phyloP scores from a whole-genome alignment of 2,797 vertebrate species.

The Choloepus didactylus region DNA sequence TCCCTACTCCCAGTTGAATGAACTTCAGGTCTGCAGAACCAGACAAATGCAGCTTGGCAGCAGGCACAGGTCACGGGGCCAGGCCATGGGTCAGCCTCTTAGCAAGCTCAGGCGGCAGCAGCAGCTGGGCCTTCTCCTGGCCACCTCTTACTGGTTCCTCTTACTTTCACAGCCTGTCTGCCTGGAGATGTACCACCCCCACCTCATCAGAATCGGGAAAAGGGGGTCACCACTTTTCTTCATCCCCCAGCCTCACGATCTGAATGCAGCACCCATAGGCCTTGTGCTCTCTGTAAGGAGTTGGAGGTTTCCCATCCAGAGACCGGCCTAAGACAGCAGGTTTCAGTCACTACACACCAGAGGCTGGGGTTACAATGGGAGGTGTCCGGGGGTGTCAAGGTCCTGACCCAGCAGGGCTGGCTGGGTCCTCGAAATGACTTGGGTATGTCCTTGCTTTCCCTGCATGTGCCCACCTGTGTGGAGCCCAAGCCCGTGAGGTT shows the following conservation, averaged over 20 bases:
- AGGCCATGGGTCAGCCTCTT: background rate
- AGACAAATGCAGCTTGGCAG: background rate
- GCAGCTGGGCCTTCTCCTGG: background rate
- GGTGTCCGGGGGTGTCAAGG: background rate
- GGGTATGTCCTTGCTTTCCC: background rate
- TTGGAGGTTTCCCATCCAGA: background rate
- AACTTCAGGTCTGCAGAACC: background rate
- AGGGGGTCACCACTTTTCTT: background rate
- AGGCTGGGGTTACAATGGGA: background rate
- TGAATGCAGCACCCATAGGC: background rate
- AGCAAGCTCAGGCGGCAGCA: background rate
- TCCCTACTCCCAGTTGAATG: fast-evolving
- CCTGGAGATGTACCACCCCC: background rate
- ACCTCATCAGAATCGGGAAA: background rate
- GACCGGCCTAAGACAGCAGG: background rate
- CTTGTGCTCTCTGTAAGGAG: background rate
- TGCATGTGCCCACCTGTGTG: background rate
- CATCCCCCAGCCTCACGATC: background rate
- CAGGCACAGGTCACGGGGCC: background rate
- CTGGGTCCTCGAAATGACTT: background rate
- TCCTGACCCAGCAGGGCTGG: background rate
- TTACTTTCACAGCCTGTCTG: background rate
- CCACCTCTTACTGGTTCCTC: background rate
- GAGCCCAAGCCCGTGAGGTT: background rate
- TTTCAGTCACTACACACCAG: background rate